Evolutionary conservation across 2,113 vertebrate genomes (phyloP).

Genomic region (Nansenia antarctica): DNA sequence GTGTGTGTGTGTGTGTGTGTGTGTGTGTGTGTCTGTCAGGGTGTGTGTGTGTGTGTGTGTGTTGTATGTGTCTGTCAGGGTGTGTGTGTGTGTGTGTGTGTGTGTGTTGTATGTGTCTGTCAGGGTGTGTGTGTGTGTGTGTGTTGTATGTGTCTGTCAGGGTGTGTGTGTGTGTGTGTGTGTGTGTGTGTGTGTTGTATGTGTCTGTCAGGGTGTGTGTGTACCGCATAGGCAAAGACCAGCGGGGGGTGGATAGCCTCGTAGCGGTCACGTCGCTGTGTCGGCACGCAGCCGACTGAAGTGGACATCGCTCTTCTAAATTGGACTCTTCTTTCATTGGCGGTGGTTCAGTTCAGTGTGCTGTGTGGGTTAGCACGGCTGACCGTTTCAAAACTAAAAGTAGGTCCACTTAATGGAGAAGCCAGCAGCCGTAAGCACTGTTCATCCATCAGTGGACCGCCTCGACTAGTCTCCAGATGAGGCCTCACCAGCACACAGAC

Average conservation of each 20-base stretch:
- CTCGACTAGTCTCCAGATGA: background rate
- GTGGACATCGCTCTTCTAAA: constrained; percentile 11
- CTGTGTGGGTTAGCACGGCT: background rate
- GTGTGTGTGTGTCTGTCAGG: background rate
- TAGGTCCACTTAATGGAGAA: background rate
- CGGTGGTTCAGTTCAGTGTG: background rate
- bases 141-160: background rate
- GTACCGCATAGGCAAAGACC: background rate
- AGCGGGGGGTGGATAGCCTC: background rate
- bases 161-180: background rate
- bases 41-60: background rate
- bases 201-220: too few relatives aligned
- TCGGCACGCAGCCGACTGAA: background rate
- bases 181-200: background rate
- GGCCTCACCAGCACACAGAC: background rate
- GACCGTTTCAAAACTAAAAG: background rate
- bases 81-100: background rate
- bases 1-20: background rate
- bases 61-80: background rate
- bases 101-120: background rate
- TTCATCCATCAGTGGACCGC: background rate
- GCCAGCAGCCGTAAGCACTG: background rate
- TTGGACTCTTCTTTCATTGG: constrained; percentile 4
- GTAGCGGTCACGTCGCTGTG: background rate
- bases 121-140: background rate